Conservation (phyloP, 2,113 vertebrate genomes). For the Gnathochromis pfefferi region DNA sequence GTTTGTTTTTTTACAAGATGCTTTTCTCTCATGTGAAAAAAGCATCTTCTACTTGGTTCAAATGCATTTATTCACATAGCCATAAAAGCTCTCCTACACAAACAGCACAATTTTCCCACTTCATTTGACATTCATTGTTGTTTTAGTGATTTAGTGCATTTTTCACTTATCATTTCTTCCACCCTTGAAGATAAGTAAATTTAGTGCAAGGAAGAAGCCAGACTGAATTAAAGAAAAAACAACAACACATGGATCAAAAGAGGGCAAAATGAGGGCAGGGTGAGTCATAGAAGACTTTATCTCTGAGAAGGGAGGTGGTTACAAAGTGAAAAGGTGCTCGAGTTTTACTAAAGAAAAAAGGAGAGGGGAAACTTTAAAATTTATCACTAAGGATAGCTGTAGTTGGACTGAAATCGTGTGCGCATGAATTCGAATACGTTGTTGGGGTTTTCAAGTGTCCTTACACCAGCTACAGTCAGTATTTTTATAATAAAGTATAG, state of each 20-base stretch:
- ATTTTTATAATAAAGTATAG: background rate
- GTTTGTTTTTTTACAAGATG: background rate
- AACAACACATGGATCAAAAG: background rate
- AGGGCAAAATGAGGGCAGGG: background rate
- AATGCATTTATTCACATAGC: background rate
- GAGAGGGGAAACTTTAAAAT: background rate
- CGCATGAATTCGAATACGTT: fast-evolving
- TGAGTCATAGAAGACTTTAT: background rate
- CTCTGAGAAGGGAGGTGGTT: background rate
- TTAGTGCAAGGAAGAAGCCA: background rate
- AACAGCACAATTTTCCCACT: background rate
- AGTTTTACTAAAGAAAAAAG: background rate
- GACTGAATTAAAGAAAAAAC: background rate
- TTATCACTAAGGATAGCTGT: background rate
- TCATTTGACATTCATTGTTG: background rate
- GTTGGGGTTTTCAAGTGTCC: background rate
- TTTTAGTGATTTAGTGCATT: background rate
- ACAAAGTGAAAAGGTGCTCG: background rate
- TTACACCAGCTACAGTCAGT: background rate
- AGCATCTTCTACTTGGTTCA: background rate
- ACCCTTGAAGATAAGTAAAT: background rate
- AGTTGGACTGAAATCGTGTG: background rate
- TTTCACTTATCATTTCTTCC: background rate
- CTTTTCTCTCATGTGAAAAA: background rate
- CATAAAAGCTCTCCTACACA: background rate